Base-by-base conservation (phyloP, 2,797 vertebrate species). In the Tachyglossus aculeatus region DNA sequence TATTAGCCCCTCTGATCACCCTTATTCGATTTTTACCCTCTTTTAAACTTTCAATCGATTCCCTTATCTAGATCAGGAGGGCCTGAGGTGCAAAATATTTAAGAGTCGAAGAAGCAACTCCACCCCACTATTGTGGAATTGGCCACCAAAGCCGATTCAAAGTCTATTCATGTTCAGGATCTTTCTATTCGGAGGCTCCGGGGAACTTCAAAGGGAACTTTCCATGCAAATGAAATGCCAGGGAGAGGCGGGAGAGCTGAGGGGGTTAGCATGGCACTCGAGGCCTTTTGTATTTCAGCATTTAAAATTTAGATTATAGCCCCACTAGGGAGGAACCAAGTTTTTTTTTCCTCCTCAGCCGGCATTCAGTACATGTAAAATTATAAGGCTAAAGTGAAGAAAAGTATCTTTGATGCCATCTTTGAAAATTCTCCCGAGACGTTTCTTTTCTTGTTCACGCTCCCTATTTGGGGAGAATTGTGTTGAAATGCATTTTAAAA, bases 231-330 rank as follows among this genome's bases (percentile, higher is more conserved):
- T 47, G 44, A 47, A 9, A 16, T n/a, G n/a, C n/a, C n/a, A n/a
- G n/a, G n/a, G n/a, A n/a, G n/a, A n/a, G n/a, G n/a, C n/a, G n/a
- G n/a, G n/a, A n/a, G n/a, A 18, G 16, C 64, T 21, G 41, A 56
- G n/a, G 40, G 53, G 54, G 33, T 44, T 52, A 39, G 64, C 45
- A 50, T 52, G n/a, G 24, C 12, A 41, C 50, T 64, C 52, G 31
- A 3, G 9, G 52, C 47, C 65, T 47, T 45, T 73, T 68, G 39
- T 47, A n/a, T 54, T 27, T 74, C 19, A 51, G 38, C 41, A 24
- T 77, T 82, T 74, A 57, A 70, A 79, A 71, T 79, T 68, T 67
- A 79, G 71, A 79, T 67, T 50, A 21, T 61, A 54, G 61, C 45
- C 67, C 67, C 51, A 31, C 38, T 81, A 63, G 67, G 36, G 48